A percentile compares a stretch with the other conserved stretches of the same genome.
Evolutionary conservation across 2,797 vertebrate species (phyloP).

Genomic region (Moxostoma hubbsi): DNA sequence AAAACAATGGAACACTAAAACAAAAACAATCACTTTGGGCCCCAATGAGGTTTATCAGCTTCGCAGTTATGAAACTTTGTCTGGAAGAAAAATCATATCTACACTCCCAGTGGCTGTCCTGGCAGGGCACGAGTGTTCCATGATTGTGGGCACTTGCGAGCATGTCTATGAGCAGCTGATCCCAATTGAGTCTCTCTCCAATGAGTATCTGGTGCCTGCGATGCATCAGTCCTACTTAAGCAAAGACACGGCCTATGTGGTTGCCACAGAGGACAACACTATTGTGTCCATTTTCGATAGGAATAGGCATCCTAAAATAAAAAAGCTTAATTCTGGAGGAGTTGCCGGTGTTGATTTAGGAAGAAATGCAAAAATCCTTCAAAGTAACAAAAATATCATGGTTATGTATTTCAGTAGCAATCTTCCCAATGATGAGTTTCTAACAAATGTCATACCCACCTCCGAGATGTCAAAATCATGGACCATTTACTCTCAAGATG

Average conservation of each 20-base stretch:
- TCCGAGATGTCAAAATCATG: constrained; percentile 60
- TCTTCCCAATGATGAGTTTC: constrained; percentile 54
- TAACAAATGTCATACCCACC: constrained; percentile 58
- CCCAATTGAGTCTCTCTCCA: constrained; percentile 55
- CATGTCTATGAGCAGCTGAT: constrained; percentile 65
- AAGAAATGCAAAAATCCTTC: constrained; percentile 20
- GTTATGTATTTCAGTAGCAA: constrained; percentile 64
- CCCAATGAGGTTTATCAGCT: constrained; percentile 59
- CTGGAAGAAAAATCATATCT: constrained; percentile 58
- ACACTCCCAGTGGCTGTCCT: constrained; percentile 60
- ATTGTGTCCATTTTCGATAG: constrained; percentile 46
- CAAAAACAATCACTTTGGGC: constrained; percentile 32
- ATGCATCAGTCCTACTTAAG: constrained; percentile 27
- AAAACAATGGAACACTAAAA: neutral
- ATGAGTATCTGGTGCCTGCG: constrained; percentile 59
- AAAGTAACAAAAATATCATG: constrained; percentile 63
- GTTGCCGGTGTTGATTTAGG: neutral
- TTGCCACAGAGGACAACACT: constrained; percentile 61
- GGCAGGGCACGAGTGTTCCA: constrained; percentile 59
- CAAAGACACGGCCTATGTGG: constrained; percentile 48
- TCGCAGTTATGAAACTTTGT: constrained; percentile 39
- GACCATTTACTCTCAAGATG: constrained; percentile 54
- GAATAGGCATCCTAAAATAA: neutral
- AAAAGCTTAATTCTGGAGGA: constrained; percentile 42
- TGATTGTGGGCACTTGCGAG: constrained; percentile 41